phyloP scores from a whole-genome alignment of 2,113 vertebrate species.

The Pongo abelii region DNA sequence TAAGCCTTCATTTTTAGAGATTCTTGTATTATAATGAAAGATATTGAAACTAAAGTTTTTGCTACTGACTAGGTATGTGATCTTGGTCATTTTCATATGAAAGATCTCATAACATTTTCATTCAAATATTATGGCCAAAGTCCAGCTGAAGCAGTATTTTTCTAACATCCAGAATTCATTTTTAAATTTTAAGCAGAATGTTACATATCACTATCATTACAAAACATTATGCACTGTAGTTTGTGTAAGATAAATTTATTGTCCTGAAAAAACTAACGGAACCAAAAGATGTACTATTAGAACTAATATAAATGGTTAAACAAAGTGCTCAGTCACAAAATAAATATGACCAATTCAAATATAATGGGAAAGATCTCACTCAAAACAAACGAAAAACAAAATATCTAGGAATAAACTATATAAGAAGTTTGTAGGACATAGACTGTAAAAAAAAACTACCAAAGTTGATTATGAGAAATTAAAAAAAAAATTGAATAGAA shows the following conservation, averaged over 20 bases:
- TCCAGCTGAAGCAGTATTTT: background rate
- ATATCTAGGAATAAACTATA: background rate
- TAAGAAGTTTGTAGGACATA: background rate
- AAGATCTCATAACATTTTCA: background rate
- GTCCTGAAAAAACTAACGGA: slow-evolving; percentile 31
- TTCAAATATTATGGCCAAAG: slow-evolving; percentile 38
- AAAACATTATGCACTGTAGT: slow-evolving; percentile 29
- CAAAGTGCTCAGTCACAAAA: background rate
- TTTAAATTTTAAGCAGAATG: slow-evolving; percentile 54
- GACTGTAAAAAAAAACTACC: background rate
- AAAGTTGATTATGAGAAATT: background rate
- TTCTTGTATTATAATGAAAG: background rate
- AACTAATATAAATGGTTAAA: slow-evolving; percentile 45
- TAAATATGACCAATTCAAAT: background rate
- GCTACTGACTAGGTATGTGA: background rate
- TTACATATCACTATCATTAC: background rate
- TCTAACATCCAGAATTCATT: background rate
- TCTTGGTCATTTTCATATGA: background rate
- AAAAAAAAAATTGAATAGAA: background rate
- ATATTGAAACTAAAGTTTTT: background rate
- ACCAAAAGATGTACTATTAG: slow-evolving; percentile 8
- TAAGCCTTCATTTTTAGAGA: slow-evolving; percentile 8
- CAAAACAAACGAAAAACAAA: background rate
- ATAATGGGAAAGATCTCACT: background rate
- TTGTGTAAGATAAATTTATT: slow-evolving; percentile 39